A percentile compares a stretch with the other conserved stretches of the same genome.
phyloP scores from a whole-genome alignment of 1,140 invertebrate genomes.

The Pinna nobilis region DNA sequence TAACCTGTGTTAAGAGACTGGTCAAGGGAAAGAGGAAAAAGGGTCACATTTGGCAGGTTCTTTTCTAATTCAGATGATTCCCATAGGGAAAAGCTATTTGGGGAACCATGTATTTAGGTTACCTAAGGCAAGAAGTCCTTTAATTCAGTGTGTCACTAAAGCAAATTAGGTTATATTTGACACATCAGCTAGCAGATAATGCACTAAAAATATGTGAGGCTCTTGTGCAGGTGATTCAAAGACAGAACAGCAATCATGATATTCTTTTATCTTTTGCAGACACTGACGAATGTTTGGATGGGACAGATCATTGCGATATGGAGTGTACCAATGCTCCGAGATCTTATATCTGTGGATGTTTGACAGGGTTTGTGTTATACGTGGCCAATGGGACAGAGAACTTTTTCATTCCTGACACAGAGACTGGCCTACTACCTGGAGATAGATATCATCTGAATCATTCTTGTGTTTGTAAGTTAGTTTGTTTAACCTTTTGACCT shows the following conservation, averaged over 20 bases:
- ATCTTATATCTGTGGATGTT: background rate
- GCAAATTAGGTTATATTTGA: background rate
- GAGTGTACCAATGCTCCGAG: background rate
- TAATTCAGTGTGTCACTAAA: too few relatives aligned
- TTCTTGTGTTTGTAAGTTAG: slow-evolving; percentile 15
- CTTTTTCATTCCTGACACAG: background rate
- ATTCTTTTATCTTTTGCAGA: background rate
- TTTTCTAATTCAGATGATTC: too few relatives aligned
- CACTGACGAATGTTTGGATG: background rate
- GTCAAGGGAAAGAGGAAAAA: too few relatives aligned
- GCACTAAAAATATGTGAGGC: too few relatives aligned
- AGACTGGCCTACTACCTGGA: background rate
- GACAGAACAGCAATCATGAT: background rate
- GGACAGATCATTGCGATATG: background rate
- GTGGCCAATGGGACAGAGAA: background rate
- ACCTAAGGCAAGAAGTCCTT: too few relatives aligned
- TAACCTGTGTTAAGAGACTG: too few relatives aligned
- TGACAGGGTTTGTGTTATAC: background rate
- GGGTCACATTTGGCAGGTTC: too few relatives aligned
- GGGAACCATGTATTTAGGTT: too few relatives aligned
- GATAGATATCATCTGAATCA: slow-evolving; percentile 10
- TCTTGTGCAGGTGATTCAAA: background rate
- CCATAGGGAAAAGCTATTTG: too few relatives aligned
- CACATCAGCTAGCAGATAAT: background rate
- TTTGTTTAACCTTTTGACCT: background rate